Base-by-base conservation (phyloP, 2,888 invertebrate species). In the Calameuta pallipes region DNA sequence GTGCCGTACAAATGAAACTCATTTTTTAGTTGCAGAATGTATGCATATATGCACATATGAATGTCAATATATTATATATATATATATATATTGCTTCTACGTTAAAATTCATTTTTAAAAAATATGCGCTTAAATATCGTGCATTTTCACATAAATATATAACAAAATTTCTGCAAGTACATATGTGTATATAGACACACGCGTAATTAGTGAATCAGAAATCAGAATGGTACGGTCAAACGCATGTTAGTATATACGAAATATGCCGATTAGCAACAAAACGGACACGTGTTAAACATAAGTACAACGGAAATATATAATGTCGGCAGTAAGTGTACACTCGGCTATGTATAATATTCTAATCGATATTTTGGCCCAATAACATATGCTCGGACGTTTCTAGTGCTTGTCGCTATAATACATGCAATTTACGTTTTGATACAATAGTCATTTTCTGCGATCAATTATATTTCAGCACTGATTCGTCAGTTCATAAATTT, bases 1-100 rank as follows among this genome's bases (percentile, higher is more conserved):
- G 94, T 94, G 94, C 94, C 94, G 94, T 94, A 94, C 92, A 94
- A 94, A 94, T 92, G 91, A 92, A 94, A 94, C 93, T 94, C 90
- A 94, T 93, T 91, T 83, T 56, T 56, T 90, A 89, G 90, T 91
- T 90, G 90, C 90, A 90, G 80, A 80, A 79, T 81, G 82, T 90
- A 89, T 90, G 56, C 56, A 56, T 56, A 23, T 56, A 56, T 56
- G 23, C 56, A 56, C 56, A 56, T 56, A 56, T 56, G 56, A 56
- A 56, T 23, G 1, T 4, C 13, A 73, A 36, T 77, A 75, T 78
- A 75, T 75, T 73, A 35, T 75, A 73, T 35, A 23, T 34, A 68
- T 73, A 69, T 41, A 70, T 71, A 34, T 56, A n/a, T 2, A 9
- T 23, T 56, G 23, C 23, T 23, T 15, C 56, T 56, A 56, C 23